Conservation (phyloP, 2,113 vertebrate genomes). For the western clawed frog (Xenopus tropicalis) region UCB_Xtro_10.0 CM004443.2:72865501-72866000, state of each 20-base stretch:
- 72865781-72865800: slow-evolving; percentile 32
- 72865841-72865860: slow-evolving; percentile 43
- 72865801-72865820: slow-evolving; percentile 30
- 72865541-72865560: too few relatives aligned
- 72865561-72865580: too few relatives aligned
- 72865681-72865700: too few relatives aligned
- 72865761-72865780: slow-evolving; percentile 26
- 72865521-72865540: too few relatives aligned
- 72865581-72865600: too few relatives aligned
- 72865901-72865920: slow-evolving; percentile 37
- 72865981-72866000: slow-evolving; percentile 2
- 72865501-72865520: too few relatives aligned
- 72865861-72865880: slow-evolving; percentile 45
- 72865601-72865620: too few relatives aligned
- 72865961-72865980: slow-evolving; percentile 5
- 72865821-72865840: slow-evolving; percentile 43
- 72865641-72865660: too few relatives aligned
- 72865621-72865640: too few relatives aligned
- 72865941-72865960: slow-evolving; percentile 27
- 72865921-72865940: slow-evolving; percentile 34
- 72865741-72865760: slow-evolving; percentile 31
- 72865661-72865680: too few relatives aligned
- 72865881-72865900: slow-evolving; percentile 36
- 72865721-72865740: slow-evolving; percentile 31
- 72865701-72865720: not conserved